A percentile compares a stretch with the other conserved stretches of the same genome.
Evolutionary conservation across 1,140 invertebrate species (phyloP).

Genomic region (Physella acuta): DNA sequence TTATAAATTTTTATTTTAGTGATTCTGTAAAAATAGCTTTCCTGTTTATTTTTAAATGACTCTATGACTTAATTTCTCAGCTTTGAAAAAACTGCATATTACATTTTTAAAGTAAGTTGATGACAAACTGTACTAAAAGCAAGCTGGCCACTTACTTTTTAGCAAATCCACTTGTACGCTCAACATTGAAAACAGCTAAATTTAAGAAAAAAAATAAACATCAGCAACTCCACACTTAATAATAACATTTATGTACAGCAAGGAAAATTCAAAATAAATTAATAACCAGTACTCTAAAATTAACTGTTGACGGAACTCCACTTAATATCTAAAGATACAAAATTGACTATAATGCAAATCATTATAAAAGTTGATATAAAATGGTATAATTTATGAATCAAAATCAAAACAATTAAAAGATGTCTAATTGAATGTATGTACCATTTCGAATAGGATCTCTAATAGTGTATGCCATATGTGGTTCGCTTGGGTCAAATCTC

Average conservation of each 20-base stretch:
- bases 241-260: not conserved
- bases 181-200: constrained; percentile 56
- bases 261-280: not conserved
- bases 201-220: constrained; percentile 27
- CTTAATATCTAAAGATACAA: not conserved
- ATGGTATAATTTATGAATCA: not conserved
- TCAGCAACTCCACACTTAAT: no score
- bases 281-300: not conserved
- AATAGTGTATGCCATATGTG: constrained; percentile 82
- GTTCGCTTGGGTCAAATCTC: constrained; percentile 75
- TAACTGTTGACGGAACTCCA: not conserved
- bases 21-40: not conserved
- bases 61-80: not conserved
- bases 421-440: constrained; percentile 16
- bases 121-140: constrained; percentile 3
- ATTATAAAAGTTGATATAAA: not conserved
- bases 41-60: not conserved
- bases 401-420: not conserved
- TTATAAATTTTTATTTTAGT: not conserved
- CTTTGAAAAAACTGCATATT: not conserved
- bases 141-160: constrained; percentile 50
- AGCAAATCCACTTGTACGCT: constrained; percentile 62
- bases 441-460: constrained; percentile 74
- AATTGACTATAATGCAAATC: not conserved
- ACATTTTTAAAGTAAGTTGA: not conserved